A percentile compares a stretch with the other conserved stretches of the same genome.
phyloP scores from a whole-genome alignment of 2,888 invertebrate genomes.

The Eubasilissa splendida region DNA sequence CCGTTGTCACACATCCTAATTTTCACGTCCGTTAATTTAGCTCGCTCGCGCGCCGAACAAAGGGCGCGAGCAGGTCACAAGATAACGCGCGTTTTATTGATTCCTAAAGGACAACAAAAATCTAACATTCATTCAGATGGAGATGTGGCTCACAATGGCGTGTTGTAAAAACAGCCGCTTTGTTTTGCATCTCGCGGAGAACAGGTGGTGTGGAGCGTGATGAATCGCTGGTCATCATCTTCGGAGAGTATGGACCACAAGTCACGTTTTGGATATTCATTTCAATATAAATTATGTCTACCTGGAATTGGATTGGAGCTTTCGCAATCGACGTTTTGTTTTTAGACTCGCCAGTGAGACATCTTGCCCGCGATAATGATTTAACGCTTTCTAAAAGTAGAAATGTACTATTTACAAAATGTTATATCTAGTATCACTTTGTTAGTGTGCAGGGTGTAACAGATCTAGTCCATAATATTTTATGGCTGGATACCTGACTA shows the following conservation, averaged over 20 bases:
- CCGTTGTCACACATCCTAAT: slow-evolving; percentile 32
- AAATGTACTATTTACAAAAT: too few species aligned
- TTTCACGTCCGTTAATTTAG: slow-evolving; percentile 24
- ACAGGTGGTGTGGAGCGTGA: slow-evolving; percentile 48
- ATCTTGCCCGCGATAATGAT: too few species aligned
- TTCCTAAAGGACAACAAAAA: slow-evolving; percentile 33
- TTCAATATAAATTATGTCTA: slow-evolving; percentile 30
- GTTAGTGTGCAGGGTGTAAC: too few species aligned
- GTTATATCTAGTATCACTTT: too few species aligned
- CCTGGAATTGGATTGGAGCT: slow-evolving; percentile 27
- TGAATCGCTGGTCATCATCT: slow-evolving; percentile 52
- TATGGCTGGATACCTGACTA: too few species aligned
- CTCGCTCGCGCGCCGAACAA: slow-evolving; percentile 44
- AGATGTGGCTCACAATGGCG: slow-evolving; percentile 42
- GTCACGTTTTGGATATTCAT: slow-evolving; percentile 54
- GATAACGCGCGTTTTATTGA: slow-evolving; percentile 41
- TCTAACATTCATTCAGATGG: slow-evolving; percentile 44
- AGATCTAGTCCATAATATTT: too few species aligned
- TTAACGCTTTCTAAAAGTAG: too few species aligned
- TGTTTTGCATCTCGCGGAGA: slow-evolving; percentile 42
- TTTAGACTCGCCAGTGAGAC: too few species aligned
- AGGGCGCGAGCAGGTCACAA: slow-evolving; percentile 23
- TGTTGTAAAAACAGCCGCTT: slow-evolving; percentile 40
- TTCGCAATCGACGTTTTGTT: too few species aligned
- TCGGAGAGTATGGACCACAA: slow-evolving; percentile 24